Evolutionary conservation across 2,797 vertebrate species (phyloP), one percentile per base, ranked within the genome.

Genomic region (Cossypha dichroa): DNA sequence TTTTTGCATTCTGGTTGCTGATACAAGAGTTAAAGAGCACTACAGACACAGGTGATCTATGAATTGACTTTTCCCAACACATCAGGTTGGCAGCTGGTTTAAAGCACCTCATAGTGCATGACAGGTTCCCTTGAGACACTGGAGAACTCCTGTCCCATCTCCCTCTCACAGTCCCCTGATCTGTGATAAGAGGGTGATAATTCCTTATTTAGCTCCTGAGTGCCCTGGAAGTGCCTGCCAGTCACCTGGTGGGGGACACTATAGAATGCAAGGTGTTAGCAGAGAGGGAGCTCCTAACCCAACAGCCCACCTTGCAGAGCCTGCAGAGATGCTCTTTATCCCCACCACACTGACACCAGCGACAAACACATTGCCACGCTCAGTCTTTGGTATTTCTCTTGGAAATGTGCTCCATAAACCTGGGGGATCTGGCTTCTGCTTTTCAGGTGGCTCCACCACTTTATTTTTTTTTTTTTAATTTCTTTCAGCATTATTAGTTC

Each of bases 311-410:
- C 10, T 2, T 46, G 31, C 81, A 67, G 45, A 91, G 20, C 46
- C 36, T 68, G 64, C 66, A 56, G 69, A 78, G 16, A 46, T 28
- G 38, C 9, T 41, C 28, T 51, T 66, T 36, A 48, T 51, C 33
- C 6, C 31, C 45, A 62, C 9, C 8, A 5, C 1, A 5, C 22
- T 55, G 52, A 6, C 46, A 26, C 16, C 70, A 54, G 29, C 8
- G 22, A 45, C 15, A 51, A 80, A 38, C 1, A 6, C 36, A 40
- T 18, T 79, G 40, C 22, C 31, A 8, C 0, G 0, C 20, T 59
- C 34, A 45, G 11, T 4, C 41, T 43, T 85, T 33, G 29, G 15
- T 20, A 18, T 36, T 72, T 25, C 36, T 59, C 75, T 76, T 62
- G 36, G 22, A n/a, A 95, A 59, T 2, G 3, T 20, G 14, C 6